These are phyloP conservation scores for Drosophila lutescens DNA, from an alignment of 2,888 invertebrate genomes.

Conservation along the genomic window DNA sequence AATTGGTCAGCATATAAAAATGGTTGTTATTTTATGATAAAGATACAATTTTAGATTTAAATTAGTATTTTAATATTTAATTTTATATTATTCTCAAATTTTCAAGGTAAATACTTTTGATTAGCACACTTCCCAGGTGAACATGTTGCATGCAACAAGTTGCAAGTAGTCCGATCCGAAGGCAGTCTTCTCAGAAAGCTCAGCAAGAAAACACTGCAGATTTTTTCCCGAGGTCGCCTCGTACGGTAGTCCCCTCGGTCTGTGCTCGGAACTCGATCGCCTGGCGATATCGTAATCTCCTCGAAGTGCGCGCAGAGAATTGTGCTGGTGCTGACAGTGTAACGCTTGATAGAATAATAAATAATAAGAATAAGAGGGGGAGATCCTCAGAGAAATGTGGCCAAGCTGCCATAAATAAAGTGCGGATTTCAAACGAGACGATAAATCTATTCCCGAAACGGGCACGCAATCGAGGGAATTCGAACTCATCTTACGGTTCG, in stretches of 20 bases:
- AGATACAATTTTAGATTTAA: too few species aligned
- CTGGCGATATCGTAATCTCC: conserved; percentile 7
- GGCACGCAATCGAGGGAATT: conserved; percentile 55
- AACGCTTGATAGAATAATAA: conserved; percentile 54
- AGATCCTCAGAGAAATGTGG: conserved; percentile 36
- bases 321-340: conserved; percentile 48
- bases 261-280: conserved; percentile 8
- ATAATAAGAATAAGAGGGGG: conserved; percentile 33
- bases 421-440: conserved; percentile 46
- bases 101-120: neutral
- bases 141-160: conserved; percentile 46
- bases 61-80: neutral
- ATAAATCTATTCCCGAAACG: conserved; percentile 56
- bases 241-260: conserved; percentile 30
- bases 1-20: neutral
- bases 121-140: neutral
- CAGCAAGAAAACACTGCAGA: conserved; percentile 16
- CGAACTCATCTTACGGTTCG: conserved; percentile 34
- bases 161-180: conserved; percentile 9
- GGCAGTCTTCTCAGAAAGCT: conserved; percentile 3
- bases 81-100: too few species aligned
- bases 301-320: conserved; percentile 24
- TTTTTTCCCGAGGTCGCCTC: conserved; percentile 24
- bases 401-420: conserved; percentile 54
- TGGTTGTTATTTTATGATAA: too few species aligned